Evolutionary conservation across 2,888 invertebrate species (phyloP), one percentile per base, ranked within the genome.

Genomic region (Synergus gifuensis): DNA sequence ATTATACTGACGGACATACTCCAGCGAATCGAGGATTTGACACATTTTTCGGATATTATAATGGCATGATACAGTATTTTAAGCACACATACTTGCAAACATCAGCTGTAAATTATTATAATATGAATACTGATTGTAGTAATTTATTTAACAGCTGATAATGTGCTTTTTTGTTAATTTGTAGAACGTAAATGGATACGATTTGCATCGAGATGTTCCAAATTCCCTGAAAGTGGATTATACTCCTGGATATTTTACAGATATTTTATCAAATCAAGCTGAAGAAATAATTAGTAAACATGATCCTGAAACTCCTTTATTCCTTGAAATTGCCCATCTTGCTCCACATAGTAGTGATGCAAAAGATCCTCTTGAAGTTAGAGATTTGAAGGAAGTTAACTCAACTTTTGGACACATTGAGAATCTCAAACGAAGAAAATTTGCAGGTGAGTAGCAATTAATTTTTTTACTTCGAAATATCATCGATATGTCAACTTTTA

Each of bases 21-120:
- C 97, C 97, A 0, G 94, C 94, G 0, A 92, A 93, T 81, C 94
- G 97, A 54, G 97, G 97, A 4, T 98, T 97, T 88, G 95, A 97
- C 85, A 93, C 94, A 7, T 97, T 97, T 90, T 96, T 95, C 89
- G 98, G 98, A 1, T 98, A 97, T 89, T 96, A 96, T 94, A 96
- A 95, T 81, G 97, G 97, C 2, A 95, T 94, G 84, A 95, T 97
- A 79, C 96, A 97, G 89, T 98, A 98, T 89, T 97, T 94, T 88
- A 95, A 96, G 86, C 94, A 95, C 81, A 94, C 93, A 1, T 90
- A 94, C 1, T 87, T 89, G 22, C 93, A 93, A 88, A 89, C 91
- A 67, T 92, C 4, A 22, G 3, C 8, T 64, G 28, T 64, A 28
- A 64, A 18, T 64, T 0, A 28, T 16, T 16, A 16, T 9, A 28